These are phyloP conservation scores for Lasioglossum leucozonium DNA, from an alignment of 2,888 invertebrate species.

Conservation along the genomic window DNA sequence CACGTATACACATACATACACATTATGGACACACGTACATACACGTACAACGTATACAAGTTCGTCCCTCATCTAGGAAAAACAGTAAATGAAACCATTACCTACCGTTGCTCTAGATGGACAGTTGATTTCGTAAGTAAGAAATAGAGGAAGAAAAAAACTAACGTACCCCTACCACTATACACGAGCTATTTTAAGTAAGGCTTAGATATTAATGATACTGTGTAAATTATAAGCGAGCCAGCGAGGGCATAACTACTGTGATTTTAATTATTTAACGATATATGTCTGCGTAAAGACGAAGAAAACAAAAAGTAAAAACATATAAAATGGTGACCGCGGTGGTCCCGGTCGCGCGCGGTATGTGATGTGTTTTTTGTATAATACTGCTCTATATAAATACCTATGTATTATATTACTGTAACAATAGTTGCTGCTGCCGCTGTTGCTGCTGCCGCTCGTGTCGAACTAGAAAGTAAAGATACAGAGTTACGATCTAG, in stretches of 20 bases:
- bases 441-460: conserved; percentile 75
- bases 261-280: conserved; percentile 85
- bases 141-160: conserved; percentile 59
- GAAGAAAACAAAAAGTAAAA: conserved; percentile 72
- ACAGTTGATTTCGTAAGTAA: conserved; percentile 65
- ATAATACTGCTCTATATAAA: conserved; percentile 84
- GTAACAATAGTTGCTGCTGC: conserved; percentile 82
- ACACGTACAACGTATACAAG: conserved; percentile 17
- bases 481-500: conserved; percentile 62
- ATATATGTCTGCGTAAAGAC: conserved; percentile 75
- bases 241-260: conserved; percentile 85
- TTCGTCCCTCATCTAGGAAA: conserved; percentile 65
- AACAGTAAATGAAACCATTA: conserved; percentile 56
- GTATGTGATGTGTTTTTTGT: conserved; percentile 85
- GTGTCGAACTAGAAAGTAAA: conserved; percentile 72
- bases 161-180: conserved; percentile 73
- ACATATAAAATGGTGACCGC: conserved; percentile 75
- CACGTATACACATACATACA: neutral
- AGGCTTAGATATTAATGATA: conserved; percentile 81
- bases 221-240: conserved; percentile 83
- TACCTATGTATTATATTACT: conserved; percentile 84
- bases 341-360: conserved; percentile 78
- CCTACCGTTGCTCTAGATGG: conserved; percentile 66
- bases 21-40: neutral
- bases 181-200: conserved; percentile 81